Evolutionary conservation across 2,113 vertebrate genomes (phyloP).

Genomic region (Pampusana beccarii): DNA sequence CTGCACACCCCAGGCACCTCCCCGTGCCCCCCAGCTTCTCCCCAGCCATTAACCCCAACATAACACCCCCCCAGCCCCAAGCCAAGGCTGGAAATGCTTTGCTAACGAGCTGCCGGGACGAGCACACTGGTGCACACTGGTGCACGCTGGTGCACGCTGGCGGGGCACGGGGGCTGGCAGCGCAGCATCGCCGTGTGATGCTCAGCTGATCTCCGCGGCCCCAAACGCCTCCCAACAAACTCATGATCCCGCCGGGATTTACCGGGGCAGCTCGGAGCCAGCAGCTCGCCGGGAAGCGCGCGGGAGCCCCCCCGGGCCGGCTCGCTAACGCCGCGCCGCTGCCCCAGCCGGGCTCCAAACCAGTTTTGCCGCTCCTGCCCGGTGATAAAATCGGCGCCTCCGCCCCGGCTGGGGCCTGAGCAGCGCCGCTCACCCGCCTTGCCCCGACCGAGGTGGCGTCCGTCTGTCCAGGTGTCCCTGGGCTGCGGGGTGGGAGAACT

Average conservation of each 20-base stretch:
- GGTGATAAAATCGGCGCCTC: slow-evolving; percentile 30
- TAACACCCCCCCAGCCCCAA: no score
- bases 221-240: slow-evolving; percentile 45
- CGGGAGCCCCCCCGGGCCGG: not conserved
- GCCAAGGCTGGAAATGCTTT: no score
- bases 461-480: not conserved
- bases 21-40: no score
- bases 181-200: slow-evolving; percentile 12
- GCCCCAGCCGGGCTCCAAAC: slow-evolving; percentile 16
- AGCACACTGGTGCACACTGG: not conserved
- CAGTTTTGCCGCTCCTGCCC: not conserved
- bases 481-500: not conserved
- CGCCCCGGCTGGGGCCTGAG: not conserved
- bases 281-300: not conserved
- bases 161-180: not conserved
- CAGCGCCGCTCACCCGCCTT: not conserved
- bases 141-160: not conserved
- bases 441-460: not conserved
- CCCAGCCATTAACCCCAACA: no score
- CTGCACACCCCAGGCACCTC: no score
- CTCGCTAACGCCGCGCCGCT: not conserved
- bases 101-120: no score
- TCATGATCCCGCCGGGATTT: not conserved
- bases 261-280: not conserved
- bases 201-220: slow-evolving; percentile 65